A percentile compares a stretch with the other conserved stretches of the same genome.
Evolutionary conservation across 1,140 invertebrate species (phyloP).

Genomic region (Stegodyphus dumicola): DNA sequence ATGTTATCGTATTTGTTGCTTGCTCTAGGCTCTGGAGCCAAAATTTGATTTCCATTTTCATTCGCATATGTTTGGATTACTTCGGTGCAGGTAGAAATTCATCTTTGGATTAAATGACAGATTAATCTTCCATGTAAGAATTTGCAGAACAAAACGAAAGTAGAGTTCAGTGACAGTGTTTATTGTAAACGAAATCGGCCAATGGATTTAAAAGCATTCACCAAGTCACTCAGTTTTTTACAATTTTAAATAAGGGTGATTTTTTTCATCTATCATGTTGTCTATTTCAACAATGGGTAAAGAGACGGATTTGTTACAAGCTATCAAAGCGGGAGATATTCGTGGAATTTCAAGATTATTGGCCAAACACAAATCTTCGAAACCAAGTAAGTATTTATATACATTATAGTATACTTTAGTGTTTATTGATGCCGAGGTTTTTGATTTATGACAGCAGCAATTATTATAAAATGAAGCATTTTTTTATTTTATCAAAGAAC

Average conservation of each 20-base stretch:
- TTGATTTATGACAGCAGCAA: too few relatives aligned
- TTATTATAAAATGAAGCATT: too few relatives aligned
- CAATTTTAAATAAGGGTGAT: conserved; percentile 3
- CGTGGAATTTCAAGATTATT: conserved; percentile 43
- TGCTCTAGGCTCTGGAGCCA: not conserved
- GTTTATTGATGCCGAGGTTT: too few relatives aligned
- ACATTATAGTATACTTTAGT: too few relatives aligned
- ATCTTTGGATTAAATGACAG: conserved; percentile 15
- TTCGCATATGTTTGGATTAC: conserved; percentile 1
- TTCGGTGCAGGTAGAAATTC: not conserved
- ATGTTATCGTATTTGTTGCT: too few relatives aligned
- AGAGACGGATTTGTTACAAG: conserved; percentile 53
- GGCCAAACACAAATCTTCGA: conserved; percentile 52
- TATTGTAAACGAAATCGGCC: conserved; percentile 13
- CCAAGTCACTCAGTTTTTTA: conserved; percentile 3
- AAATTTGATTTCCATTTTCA: not conserved
- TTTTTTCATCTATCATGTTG: conserved; percentile 38
- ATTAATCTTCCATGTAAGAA: not conserved
- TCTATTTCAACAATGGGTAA: conserved; percentile 53
- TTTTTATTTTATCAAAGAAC: too few relatives aligned
- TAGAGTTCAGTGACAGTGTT: conserved; percentile 41
- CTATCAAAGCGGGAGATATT: conserved; percentile 58
- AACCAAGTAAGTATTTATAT: conserved; percentile 44
- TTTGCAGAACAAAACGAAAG: too few relatives aligned
- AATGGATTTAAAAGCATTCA: conserved; percentile 50